These are phyloP conservation scores for Holotrichia oblita DNA, from an alignment of 1,140 invertebrate species.

Conservation along the genomic window DNA sequence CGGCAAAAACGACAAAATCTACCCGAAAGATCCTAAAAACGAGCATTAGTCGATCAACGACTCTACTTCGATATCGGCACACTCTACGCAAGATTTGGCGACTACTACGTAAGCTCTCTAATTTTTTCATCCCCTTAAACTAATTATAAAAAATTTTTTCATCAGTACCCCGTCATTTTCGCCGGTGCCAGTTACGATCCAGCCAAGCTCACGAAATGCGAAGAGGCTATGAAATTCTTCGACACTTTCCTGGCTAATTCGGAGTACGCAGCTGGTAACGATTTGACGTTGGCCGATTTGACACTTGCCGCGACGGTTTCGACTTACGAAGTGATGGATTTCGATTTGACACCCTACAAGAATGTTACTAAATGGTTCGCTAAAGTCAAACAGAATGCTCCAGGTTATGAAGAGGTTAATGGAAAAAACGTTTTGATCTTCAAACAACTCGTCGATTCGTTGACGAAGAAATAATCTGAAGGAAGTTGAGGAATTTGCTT, in stretches of 20 bases:
- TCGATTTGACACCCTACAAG: slow-evolving; percentile 72
- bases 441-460: slow-evolving; percentile 57
- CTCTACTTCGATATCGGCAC: slow-evolving; percentile 80
- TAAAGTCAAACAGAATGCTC: slow-evolving; percentile 72
- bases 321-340: slow-evolving; percentile 72
- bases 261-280: slow-evolving; percentile 72
- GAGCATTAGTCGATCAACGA: slow-evolving; percentile 76
- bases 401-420: slow-evolving; percentile 79
- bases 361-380: slow-evolving; percentile 77
- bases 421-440: slow-evolving; percentile 62
- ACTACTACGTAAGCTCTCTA: slow-evolving; percentile 68
- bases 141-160: no score
- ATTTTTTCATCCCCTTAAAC: background rate
- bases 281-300: slow-evolving; percentile 79
- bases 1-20: slow-evolving; percentile 74
- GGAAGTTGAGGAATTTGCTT: background rate
- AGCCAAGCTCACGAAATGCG: slow-evolving; percentile 71
- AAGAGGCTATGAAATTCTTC: slow-evolving; percentile 71
- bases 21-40: slow-evolving; percentile 77
- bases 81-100: slow-evolving; percentile 71
- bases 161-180: slow-evolving; percentile 76
- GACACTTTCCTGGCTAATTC: slow-evolving; percentile 73
- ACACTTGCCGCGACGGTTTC: slow-evolving; percentile 69
- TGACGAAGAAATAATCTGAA: slow-evolving; percentile 52
- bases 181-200: slow-evolving; percentile 70